Percentiles rank a stretch among this genome's conserved stretches.
These are phyloP conservation scores for Chinchilla lanigera DNA, from an alignment of 2,113 vertebrate genomes.

Conservation along the genomic window DNA sequence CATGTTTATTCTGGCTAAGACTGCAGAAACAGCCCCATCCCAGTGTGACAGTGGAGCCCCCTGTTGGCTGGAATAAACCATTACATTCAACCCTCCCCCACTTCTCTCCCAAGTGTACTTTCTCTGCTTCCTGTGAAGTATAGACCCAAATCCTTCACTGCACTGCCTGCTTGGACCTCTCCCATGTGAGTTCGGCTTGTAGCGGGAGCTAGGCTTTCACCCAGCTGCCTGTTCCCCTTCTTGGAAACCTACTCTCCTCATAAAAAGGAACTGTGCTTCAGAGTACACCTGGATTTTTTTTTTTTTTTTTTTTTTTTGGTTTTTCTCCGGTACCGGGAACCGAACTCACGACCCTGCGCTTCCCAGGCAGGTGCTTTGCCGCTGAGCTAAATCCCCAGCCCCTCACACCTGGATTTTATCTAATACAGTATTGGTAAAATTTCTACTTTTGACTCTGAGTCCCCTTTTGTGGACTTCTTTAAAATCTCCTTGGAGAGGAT, in stretches of 20 bases:
- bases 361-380: too few species aligned
- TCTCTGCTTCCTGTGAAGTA: neutral
- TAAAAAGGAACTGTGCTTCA: neutral
- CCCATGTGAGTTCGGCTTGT: neutral
- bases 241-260: neutral
- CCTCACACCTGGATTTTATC: neutral
- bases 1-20: neutral
- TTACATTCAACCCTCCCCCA: neutral
- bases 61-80: neutral
- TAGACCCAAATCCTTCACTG: neutral
- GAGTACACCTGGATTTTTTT: too few species aligned
- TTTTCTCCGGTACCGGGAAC: too few species aligned
- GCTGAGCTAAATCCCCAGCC: too few species aligned
- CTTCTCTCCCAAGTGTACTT: neutral
- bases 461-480: neutral
- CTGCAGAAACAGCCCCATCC: neutral
- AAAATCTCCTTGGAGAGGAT: neutral
- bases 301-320: too few species aligned
- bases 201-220: neutral
- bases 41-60: neutral
- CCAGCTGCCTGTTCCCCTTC: neutral
- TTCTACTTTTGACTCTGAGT: neutral
- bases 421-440: neutral
- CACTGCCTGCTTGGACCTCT: neutral
- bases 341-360: too few species aligned